These are phyloP conservation scores for Lymantria monacha DNA, from an alignment of 2,888 invertebrate genomes.

Conservation along the genomic window DNA sequence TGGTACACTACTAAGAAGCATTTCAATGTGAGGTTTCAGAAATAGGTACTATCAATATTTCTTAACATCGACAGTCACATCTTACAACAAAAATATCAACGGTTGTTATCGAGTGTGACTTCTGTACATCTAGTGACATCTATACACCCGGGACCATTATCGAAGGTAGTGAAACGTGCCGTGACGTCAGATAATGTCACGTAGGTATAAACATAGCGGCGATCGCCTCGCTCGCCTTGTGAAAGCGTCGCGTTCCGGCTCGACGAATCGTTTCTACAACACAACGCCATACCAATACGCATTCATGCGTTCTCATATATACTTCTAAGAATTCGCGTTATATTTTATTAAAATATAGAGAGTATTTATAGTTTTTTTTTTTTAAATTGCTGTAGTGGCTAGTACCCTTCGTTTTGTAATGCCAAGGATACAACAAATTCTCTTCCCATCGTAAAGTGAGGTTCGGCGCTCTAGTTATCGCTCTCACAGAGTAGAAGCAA, in stretches of 20 bases:
- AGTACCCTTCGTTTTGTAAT: too few species aligned
- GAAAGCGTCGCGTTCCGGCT: slow-evolving; percentile 75
- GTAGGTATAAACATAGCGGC: slow-evolving; percentile 29
- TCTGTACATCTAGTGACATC: slow-evolving; percentile 24
- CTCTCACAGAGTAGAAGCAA: too few species aligned
- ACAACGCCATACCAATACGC: slow-evolving; percentile 32
- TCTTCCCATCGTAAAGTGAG: too few species aligned
- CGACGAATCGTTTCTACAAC: slow-evolving; percentile 66
- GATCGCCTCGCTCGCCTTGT: slow-evolving; percentile 35
- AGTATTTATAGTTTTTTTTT: too few species aligned
- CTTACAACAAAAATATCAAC: not conserved
- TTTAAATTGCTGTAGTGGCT: too few species aligned
- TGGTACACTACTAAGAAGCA: too few species aligned
- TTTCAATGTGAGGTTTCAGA: too few species aligned
- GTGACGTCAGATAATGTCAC: slow-evolving; percentile 60
- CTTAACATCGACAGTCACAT: not conserved
- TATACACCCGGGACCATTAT: slow-evolving; percentile 13
- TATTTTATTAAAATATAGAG: slow-evolving; percentile 10
- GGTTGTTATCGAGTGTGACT: not conserved
- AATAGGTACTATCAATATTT: not conserved
- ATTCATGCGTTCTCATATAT: slow-evolving; percentile 22
- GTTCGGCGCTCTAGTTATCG: too few species aligned
- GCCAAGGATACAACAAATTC: too few species aligned
- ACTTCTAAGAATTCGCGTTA: slow-evolving; percentile 23
- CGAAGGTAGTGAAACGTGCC: slow-evolving; percentile 57